A percentile compares a stretch with the other conserved stretches of the same genome.
Conservation (phyloP, 2,113 vertebrate species). For the Proterorhinus semilunaris region DNA sequence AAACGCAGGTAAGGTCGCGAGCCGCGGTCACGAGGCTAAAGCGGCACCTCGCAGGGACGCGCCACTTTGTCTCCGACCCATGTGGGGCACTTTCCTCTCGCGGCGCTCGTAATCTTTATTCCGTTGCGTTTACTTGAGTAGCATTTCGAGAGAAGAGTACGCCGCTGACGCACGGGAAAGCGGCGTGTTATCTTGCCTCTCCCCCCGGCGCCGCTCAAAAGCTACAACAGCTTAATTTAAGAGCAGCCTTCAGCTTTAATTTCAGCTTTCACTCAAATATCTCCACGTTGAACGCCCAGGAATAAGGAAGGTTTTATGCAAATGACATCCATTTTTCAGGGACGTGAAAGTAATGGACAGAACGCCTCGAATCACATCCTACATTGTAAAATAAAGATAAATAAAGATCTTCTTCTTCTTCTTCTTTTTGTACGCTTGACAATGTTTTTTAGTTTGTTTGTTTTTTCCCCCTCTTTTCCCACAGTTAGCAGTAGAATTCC, state of each 20-base stretch:
- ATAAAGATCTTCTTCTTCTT: too few species aligned
- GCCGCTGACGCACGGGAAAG: neutral
- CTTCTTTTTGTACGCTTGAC: too few species aligned
- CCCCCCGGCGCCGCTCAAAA: neutral
- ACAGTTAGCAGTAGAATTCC: neutral
- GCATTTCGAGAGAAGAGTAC: too few species aligned
- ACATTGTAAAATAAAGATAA: too few species aligned
- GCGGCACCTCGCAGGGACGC: too few species aligned
- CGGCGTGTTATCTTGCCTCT: neutral
- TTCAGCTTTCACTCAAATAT: neutral
- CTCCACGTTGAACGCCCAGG: neutral
- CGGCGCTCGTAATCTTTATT: too few species aligned
- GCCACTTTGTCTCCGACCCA: neutral
- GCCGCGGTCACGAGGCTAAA: neutral
- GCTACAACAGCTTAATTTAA: neutral
- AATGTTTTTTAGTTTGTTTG: too few species aligned
- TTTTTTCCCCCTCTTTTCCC: too few species aligned
- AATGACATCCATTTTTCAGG: neutral
- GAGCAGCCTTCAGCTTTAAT: neutral
- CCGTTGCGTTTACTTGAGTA: too few species aligned
- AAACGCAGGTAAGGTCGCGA: slow-evolving; percentile 5
- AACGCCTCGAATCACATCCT: neutral
- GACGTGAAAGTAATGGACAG: neutral
- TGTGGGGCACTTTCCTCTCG: too few species aligned
- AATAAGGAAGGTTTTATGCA: neutral